These are phyloP conservation scores for Chaenocephalus aceratus DNA, from an alignment of 2,113 vertebrate species.

Conservation along the genomic window DNA sequence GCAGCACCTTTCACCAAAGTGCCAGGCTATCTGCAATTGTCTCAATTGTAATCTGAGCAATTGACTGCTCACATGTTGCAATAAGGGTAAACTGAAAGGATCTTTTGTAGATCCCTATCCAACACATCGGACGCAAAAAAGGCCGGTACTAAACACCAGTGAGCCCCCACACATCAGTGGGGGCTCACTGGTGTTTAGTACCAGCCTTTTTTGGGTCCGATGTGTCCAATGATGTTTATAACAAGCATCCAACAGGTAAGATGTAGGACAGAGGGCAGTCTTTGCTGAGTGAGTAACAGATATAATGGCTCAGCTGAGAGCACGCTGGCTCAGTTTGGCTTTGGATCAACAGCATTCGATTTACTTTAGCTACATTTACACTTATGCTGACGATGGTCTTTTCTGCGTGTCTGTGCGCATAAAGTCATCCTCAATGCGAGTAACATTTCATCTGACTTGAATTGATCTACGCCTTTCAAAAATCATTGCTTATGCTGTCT, in stretches of 20 bases:
- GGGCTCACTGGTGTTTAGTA: conserved; percentile 22
- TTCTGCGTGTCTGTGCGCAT: conserved; percentile 16
- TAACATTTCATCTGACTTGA: background rate
- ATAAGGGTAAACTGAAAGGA: background rate
- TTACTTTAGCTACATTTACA: background rate
- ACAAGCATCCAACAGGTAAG: conserved; percentile 41
- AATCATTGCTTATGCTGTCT: conserved; percentile 8
- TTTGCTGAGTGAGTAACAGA: conserved; percentile 30
- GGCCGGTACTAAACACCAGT: no score
- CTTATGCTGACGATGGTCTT: conserved; percentile 10
- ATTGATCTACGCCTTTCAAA: conserved; percentile 39
- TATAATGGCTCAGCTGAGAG: conserved; percentile 29
- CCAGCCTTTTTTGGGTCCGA: conserved; percentile 6
- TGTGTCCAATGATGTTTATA: conserved; percentile 36
- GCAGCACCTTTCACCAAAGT: no score
- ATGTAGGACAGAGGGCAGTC: conserved; percentile 38
- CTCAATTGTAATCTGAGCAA: no score
- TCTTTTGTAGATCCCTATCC: background rate
- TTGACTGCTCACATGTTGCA: no score
- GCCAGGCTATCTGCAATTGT: background rate
- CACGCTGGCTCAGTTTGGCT: conserved; percentile 7
- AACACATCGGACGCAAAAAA: no score
- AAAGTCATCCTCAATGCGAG: background rate
- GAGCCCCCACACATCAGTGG: background rate
- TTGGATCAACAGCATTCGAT: conserved; percentile 1